Evolutionary conservation across 2,113 vertebrate genomes (phyloP).

Genomic region (Dasypus novemcinctus): DNA sequence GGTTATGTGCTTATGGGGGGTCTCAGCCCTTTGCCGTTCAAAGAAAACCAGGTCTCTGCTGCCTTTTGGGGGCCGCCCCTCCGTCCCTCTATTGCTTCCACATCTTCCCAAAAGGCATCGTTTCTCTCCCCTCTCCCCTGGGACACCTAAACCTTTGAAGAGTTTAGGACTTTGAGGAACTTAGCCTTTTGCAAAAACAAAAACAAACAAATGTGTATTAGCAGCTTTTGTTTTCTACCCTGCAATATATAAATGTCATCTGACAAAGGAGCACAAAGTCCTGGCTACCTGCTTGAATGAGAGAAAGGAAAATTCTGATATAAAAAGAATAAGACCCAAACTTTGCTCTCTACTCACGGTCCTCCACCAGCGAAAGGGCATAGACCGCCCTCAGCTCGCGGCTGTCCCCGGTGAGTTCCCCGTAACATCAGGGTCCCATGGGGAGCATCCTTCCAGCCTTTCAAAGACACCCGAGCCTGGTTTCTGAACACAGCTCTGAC

Average conservation of each 20-base stretch:
- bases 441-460: background rate
- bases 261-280: background rate
- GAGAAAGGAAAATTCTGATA: background rate
- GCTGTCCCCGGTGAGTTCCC: background rate
- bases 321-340: background rate
- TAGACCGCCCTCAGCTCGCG: background rate
- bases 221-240: background rate
- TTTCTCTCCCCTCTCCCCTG: background rate
- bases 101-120: background rate
- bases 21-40: background rate
- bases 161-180: background rate
- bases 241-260: background rate
- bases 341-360: background rate
- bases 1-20: background rate
- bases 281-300: background rate
- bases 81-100: background rate
- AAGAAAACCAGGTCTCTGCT: background rate
- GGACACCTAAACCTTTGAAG: background rate
- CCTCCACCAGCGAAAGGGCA: background rate
- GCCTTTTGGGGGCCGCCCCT: background rate
- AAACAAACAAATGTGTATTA: background rate
- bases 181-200: background rate
- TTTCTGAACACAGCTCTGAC: background rate
- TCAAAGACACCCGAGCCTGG: background rate
- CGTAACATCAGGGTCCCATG: background rate